A percentile compares a stretch with the other conserved stretches of the same genome.
Conservation (phyloP, 2,113 vertebrate species). For the mouse (Mus musculus) region GRCm39 chr8:15917501-15918000, state of each 20-base stretch:
- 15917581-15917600: background rate
- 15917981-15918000: background rate
- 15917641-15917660: background rate
- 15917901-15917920: background rate
- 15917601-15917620: background rate
- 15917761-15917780: background rate
- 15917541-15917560: background rate
- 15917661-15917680: background rate
- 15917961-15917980: background rate
- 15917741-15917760: background rate
- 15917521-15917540: too few relatives aligned
- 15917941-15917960: too few relatives aligned
- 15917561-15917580: background rate
- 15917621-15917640: background rate
- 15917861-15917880: too few relatives aligned
- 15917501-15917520: background rate
- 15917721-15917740: background rate
- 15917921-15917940: background rate
- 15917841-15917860: background rate
- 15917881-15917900: background rate
- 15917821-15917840: background rate
- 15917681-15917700: background rate
- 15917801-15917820: background rate
- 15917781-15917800: background rate
- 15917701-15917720: background rate